Evolutionary conservation across 2,113 vertebrate species (phyloP), one percentile per base, ranked within the genome.

Genomic region (Bufo bufo): DNA sequence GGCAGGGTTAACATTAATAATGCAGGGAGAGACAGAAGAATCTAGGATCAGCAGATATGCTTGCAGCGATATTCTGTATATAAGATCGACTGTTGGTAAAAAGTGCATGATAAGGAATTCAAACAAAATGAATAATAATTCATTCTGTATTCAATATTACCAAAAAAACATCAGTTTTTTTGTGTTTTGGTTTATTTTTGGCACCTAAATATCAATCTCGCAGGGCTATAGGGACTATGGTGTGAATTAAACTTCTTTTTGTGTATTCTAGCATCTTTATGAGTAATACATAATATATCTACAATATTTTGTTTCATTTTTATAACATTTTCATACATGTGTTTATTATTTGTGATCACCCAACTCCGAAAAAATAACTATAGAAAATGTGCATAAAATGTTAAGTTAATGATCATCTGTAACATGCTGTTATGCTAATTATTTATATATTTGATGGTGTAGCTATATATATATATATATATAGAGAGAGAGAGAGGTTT

Each of bases 1-100:
- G 20, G 20, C 47, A 79, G 85, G 75, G 85, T 77, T 86, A 78
- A 86, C 74, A 86, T 86, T 77, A 86, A 86, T 86, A 86, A 77
- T 86, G 85, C 85, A 86, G 58, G 63, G 75, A 77, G 43, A 19
- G 47, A n/a, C 74, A 78, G 71, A 77, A 85, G 16, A 43, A 58
- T 47, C 71, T 49, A n/a, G 56, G 59, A 77, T 77, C 84, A 77
- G 84, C 84, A 75, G 77, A 75, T 50, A 59, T 85, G 71, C 84
- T 85, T 75, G 45, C 56, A 85, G 84, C 72, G 7, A 77, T 85
- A 72, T 77, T 63, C 19, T 61, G 84, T 77, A 77, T 63, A 61
- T 61, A 77, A 77, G 58, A 85, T 77, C 14, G 77, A 85, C 43
- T 66, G 85, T 65, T n/a, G 43, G 85, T 7, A 12, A 66, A 86